Conservation (phyloP, 2,113 vertebrate genomes). For the Arvicanthis niloticus region DNA sequence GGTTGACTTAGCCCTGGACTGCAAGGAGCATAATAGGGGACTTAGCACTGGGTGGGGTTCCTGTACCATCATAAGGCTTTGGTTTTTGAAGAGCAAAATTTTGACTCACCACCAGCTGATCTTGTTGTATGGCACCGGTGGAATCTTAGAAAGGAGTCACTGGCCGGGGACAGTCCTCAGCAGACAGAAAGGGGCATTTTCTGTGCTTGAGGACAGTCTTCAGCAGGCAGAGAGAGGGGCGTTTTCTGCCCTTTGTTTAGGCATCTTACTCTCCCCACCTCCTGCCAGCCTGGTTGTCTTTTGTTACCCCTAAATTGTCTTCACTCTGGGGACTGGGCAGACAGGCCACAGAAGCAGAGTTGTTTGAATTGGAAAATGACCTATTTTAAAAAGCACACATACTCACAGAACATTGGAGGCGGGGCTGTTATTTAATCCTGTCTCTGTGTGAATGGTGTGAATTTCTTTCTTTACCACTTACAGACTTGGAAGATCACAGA, state of each 20-base stretch:
- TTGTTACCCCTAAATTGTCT: neutral
- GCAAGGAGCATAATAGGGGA: neutral
- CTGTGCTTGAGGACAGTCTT: neutral
- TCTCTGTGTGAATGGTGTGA: neutral
- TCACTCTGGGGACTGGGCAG: neutral
- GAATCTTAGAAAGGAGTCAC: neutral
- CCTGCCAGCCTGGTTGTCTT: neutral
- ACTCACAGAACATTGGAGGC: neutral
- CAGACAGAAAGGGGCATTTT: neutral
- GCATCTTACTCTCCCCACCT: neutral
- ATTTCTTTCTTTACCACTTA: neutral
- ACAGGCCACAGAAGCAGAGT: neutral
- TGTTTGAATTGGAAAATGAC: constrained; percentile 5
- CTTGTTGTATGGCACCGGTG: neutral
- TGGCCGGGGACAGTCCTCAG: neutral
- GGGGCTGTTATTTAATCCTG: neutral
- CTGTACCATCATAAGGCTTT: neutral
- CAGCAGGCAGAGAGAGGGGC: neutral
- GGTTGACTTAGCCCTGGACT: neutral
- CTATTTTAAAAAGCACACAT: neutral
- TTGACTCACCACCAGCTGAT: neutral
- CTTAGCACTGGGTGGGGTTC: neutral
- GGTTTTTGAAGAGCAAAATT: constrained; percentile 2
- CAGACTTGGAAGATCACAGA: neutral
- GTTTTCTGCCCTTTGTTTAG: neutral